A percentile compares a stretch with the other conserved stretches of the same genome.
These are phyloP conservation scores for Teleogryllus oceanicus DNA, from an alignment of 2,888 invertebrate species.

Conservation along the genomic window DNA sequence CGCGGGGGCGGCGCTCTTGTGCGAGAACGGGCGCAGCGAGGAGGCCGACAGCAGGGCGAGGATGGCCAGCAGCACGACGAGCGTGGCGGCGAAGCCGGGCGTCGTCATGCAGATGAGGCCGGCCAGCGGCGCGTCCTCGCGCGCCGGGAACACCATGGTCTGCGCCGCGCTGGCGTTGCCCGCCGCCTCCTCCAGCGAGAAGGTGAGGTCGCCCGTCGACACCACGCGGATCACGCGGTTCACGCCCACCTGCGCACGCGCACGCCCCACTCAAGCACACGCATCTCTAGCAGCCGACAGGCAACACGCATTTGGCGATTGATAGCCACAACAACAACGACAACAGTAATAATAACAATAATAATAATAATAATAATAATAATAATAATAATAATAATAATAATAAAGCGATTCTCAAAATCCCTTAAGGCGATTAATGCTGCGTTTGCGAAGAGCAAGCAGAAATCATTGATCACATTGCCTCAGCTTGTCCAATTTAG, in stretches of 20 bases:
- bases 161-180: constrained; percentile 55
- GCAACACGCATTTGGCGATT: too few species aligned
- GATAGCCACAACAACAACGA: too few species aligned
- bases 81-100: constrained; percentile 84
- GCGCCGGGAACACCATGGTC: constrained; percentile 69
- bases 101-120: constrained; percentile 89
- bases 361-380: too few species aligned
- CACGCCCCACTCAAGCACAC: not conserved
- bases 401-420: too few species aligned
- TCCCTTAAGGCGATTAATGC: too few species aligned
- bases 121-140: constrained; percentile 50
- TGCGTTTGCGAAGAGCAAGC: too few species aligned
- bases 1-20: constrained; percentile 22
- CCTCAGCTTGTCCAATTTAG: too few species aligned
- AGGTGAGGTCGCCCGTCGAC: constrained; percentile 84
- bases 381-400: too few species aligned
- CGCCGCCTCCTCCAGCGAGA: constrained; percentile 67
- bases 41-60: constrained; percentile 76
- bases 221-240: constrained; percentile 87
- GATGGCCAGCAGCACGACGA: constrained; percentile 77
- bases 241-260: constrained; percentile 59
- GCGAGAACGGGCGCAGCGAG: constrained; percentile 52
- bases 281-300: too few species aligned
- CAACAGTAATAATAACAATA: too few species aligned
- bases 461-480: too few species aligned